Percentiles rank a stretch among this genome's conserved stretches.
phyloP scores from a whole-genome alignment of 1,140 invertebrate genomes.

The Drosophila kikkawai region DNA sequence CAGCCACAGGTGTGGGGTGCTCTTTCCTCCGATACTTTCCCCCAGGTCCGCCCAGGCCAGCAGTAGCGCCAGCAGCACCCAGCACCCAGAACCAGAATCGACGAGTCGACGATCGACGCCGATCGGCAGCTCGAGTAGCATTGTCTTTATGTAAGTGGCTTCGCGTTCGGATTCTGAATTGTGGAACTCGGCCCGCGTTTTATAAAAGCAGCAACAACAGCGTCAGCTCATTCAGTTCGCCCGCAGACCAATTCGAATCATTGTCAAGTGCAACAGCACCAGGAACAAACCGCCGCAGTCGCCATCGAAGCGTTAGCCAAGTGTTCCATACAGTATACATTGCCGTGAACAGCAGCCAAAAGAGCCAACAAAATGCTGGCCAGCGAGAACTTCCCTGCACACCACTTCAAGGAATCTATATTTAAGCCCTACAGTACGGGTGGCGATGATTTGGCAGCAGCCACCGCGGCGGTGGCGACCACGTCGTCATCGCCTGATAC shows the following conservation, averaged over 20 bases:
- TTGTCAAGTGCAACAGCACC: constrained; percentile 55
- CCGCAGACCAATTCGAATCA: constrained; percentile 71
- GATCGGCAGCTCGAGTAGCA: constrained; percentile 34
- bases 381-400: constrained; percentile 74
- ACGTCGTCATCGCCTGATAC: constrained; percentile 64
- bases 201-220: constrained; percentile 78
- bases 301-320: constrained; percentile 23
- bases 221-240: constrained; percentile 70
- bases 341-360: constrained; percentile 31
- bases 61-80: background rate
- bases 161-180: constrained; percentile 34
- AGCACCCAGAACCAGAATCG: constrained; percentile 24
- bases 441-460: constrained; percentile 71
- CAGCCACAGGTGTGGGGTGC: constrained; percentile 11
- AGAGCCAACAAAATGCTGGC: constrained; percentile 79
- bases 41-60: constrained; percentile 5
- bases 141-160: constrained; percentile 54
- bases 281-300: constrained; percentile 1
- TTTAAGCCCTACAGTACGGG: constrained; percentile 73
- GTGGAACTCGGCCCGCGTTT: constrained; percentile 56
- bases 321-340: constrained; percentile 29
- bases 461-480: constrained; percentile 25
- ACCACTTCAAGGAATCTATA: constrained; percentile 83
- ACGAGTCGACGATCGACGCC: constrained; percentile 15
- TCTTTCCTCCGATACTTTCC: constrained; percentile 17